Percentiles rank a stretch among this genome's conserved stretches.
Evolutionary conservation across 2,797 vertebrate species (phyloP).

Genomic region (Pseudopleuronectes americanus): DNA sequence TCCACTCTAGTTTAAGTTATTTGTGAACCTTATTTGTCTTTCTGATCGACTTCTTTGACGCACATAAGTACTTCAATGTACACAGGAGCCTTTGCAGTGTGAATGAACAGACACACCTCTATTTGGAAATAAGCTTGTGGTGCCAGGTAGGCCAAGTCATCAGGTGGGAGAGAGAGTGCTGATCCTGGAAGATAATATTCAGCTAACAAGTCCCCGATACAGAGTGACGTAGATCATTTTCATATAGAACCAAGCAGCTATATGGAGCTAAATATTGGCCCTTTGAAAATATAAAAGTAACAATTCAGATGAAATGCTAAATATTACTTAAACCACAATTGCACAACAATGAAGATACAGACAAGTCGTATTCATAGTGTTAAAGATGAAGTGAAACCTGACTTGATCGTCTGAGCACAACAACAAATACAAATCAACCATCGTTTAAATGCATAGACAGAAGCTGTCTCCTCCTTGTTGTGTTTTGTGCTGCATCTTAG

Average conservation of each 20-base stretch:
- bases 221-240: not conserved
- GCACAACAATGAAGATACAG: no score
- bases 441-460: no score
- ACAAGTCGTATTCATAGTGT: no score
- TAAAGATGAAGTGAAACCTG: no score
- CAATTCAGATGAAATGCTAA: no score
- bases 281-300: no score
- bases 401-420: no score
- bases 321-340: no score
- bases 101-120: constrained; percentile 60
- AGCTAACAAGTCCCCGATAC: not conserved
- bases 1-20: not conserved
- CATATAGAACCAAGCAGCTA: not conserved
- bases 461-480: no score
- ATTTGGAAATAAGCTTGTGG: constrained; percentile 30
- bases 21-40: constrained; percentile 43
- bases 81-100: constrained; percentile 45
- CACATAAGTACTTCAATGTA: constrained; percentile 35
- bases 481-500: no score
- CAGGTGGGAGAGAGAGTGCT: constrained; percentile 8
- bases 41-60: constrained; percentile 25
- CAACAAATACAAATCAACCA: no score
- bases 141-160: constrained; percentile 28
- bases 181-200: constrained; percentile 8
- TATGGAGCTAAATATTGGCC: no score